A percentile compares a stretch with the other conserved stretches of the same genome.
Conservation (phyloP, 2,113 vertebrate species). For the Pluvianellus socialis region DNA sequence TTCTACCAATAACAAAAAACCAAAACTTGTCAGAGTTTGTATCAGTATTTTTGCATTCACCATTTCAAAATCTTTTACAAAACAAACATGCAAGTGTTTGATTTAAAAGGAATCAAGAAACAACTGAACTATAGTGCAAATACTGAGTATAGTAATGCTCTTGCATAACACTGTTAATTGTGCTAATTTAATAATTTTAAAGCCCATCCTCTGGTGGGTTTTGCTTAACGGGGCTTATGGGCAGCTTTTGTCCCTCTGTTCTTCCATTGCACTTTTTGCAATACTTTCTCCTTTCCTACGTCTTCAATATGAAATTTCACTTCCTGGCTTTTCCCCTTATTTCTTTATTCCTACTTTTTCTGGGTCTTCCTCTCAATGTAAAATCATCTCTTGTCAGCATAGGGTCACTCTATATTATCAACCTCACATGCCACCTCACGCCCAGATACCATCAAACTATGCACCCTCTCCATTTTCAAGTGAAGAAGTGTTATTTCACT, state of each 20-base stretch:
- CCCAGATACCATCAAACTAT: not conserved
- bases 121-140: not conserved
- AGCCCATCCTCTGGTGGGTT: not conserved
- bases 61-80: not conserved
- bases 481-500: not conserved
- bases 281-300: not conserved
- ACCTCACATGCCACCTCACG: not conserved
- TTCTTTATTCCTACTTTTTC: not conserved
- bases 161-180: not conserved
- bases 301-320: not conserved
- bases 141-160: not conserved
- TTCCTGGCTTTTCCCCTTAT: not conserved
- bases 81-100: not conserved
- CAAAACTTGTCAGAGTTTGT: not conserved
- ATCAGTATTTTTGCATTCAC: not conserved
- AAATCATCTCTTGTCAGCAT: not conserved
- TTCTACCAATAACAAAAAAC: not conserved
- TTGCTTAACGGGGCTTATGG: not conserved
- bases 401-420: not conserved
- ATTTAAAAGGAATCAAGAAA: not conserved
- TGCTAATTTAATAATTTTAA: not conserved
- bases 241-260: not conserved
- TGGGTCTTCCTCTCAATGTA: not conserved
- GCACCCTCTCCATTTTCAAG: not conserved
- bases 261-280: not conserved